Conservation (phyloP, 1,140 invertebrate species). For the Dinothrombium tinctorium region DNA sequence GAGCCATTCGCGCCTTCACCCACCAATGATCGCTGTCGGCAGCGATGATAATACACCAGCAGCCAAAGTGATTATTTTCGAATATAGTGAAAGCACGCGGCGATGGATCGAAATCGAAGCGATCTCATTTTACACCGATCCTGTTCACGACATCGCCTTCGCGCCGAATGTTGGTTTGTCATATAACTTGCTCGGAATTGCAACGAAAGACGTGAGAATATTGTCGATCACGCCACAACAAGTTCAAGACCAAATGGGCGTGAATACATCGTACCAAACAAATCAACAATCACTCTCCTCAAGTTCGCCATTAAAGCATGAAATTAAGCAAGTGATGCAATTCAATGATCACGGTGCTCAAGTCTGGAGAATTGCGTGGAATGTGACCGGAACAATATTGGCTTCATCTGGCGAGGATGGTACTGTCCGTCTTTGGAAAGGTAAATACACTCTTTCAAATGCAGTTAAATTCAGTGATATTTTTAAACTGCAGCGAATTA, state of each 20-base stretch:
- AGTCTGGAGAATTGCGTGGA: conserved; percentile 84
- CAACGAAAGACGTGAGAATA: conserved; percentile 62
- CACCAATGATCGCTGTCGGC: conserved; percentile 71
- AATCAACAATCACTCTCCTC: not conserved
- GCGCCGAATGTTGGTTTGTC: conserved; percentile 84
- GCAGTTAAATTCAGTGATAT: conserved; percentile 1
- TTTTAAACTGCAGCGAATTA: conserved; percentile 57
- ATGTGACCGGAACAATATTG: conserved; percentile 74
- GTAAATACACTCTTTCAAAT: conserved; percentile 24
- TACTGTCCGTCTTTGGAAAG: conserved; percentile 75
- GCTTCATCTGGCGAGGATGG: conserved; percentile 88
- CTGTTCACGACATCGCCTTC: conserved; percentile 83
- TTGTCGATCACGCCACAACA: conserved; percentile 20
- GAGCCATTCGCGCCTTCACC: conserved; percentile 67
- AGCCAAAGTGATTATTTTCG: conserved; percentile 57
- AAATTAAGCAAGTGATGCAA: conserved; percentile 44
- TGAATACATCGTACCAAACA: not conserved
- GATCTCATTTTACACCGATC: conserved; percentile 47
- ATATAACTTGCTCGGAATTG: conserved; percentile 75
- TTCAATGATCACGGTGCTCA: conserved; percentile 50
- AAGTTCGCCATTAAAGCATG: conserved; percentile 20
- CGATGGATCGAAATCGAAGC: conserved; percentile 58
- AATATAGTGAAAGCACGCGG: conserved; percentile 51
- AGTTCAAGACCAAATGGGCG: not conserved
- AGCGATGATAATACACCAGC: conserved; percentile 49